Evolutionary conservation across 2,888 invertebrate genomes (phyloP), one percentile per base, ranked within the genome.

Genomic region (Drosophila hamatofila): DNA sequence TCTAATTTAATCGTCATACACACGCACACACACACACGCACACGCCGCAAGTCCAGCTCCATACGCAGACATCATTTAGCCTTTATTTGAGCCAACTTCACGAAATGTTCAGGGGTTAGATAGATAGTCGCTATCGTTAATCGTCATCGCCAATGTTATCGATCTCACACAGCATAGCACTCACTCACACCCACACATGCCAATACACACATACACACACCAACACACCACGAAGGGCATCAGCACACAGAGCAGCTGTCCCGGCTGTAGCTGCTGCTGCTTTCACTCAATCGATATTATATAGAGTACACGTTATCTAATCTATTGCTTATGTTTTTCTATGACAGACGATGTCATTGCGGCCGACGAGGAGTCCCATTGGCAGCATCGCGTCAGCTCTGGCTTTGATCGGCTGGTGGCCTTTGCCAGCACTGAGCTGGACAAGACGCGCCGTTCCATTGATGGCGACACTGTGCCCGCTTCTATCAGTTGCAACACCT

Each of bases 351-450:
- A 93, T 83, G 92, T 92, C 56, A 92, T 92, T 62, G 95, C 96
- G 85, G 95, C 95, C 88, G 96, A 96, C 81, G 96, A 96, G 92
- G 96, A 96, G 93, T 95, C 96, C 85, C 97, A 97, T 93, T 98
- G 98, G 98, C 97, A 98, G 93, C 97, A 97, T 93, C 96, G 97
- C 82, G 97, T 98, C 88, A 97, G 97, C 92, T 97, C 97, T 82
- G 97, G 97, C 60, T 98, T 98, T 94, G 98, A 98, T 93, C 96
- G 97, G 81, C 94, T 98, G 88, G 97, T 98, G 81, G 98, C 97
- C 69, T 97, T 98, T 92, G 98, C 98, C 55, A 97, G 98, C 44
- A 97, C 97, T 18, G 98, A 98, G 90, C 94, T 98, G 92, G 97
- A 97, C 93, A 95, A 97, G 90, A 95, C 97, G 67, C 95, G 97